phyloP scores from a whole-genome alignment of 2,113 vertebrate genomes.

The Dromaius novaehollandiae region DNA sequence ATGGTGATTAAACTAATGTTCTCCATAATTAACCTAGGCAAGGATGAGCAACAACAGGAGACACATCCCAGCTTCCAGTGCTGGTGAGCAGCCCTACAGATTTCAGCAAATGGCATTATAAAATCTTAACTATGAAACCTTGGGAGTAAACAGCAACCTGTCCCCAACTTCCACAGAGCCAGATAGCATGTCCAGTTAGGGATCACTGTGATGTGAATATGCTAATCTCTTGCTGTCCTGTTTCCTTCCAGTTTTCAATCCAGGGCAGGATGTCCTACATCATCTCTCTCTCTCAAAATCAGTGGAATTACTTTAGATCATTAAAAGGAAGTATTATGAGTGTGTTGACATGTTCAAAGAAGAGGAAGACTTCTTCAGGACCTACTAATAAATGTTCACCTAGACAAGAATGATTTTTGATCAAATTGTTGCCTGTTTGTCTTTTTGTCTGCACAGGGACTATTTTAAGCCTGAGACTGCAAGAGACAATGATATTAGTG shows the following conservation, averaged over 20 bases:
- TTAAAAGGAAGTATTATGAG: neutral
- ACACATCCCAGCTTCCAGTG: neutral
- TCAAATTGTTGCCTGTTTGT: rapidly evolving
- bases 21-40: neutral
- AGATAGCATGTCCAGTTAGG: neutral
- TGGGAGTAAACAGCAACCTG: neutral
- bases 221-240: neutral
- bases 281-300: neutral
- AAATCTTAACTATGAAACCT: neutral
- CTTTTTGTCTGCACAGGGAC: neutral
- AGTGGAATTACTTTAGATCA: neutral
- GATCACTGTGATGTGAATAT: neutral
- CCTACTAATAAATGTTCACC: neutral
- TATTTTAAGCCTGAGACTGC: neutral
- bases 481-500: neutral
- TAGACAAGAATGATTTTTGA: neutral
- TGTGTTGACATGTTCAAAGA: neutral
- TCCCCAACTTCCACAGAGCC: neutral
- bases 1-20: neutral
- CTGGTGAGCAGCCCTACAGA: neutral
- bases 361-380: neutral
- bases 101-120: neutral
- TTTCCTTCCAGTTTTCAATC: neutral
- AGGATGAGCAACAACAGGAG: neutral
- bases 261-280: neutral